These are phyloP conservation scores for Leptinotarsa undecemlineata DNA, from an alignment of 1,140 invertebrate genomes.

Conservation along the genomic window DNA sequence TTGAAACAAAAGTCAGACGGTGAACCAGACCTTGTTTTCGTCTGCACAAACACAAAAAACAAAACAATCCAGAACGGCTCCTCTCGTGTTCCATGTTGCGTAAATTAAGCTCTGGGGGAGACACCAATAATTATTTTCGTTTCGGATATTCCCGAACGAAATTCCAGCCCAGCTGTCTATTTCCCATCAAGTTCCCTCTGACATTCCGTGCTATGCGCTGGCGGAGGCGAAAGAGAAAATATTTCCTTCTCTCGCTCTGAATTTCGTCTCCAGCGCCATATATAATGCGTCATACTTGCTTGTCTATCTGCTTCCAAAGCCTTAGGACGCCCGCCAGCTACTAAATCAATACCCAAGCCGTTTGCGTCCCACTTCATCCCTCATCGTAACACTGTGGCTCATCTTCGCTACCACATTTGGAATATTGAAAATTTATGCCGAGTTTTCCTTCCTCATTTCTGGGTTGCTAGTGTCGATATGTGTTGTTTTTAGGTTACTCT, in stretches of 20 bases:
- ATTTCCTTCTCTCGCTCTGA: slow-evolving; percentile 21
- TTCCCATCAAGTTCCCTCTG: slow-evolving; percentile 35
- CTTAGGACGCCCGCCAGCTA: slow-evolving; percentile 53
- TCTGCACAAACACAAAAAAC: neutral
- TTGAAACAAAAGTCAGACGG: no score
- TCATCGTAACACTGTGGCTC: slow-evolving; percentile 41
- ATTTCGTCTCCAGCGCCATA: slow-evolving; percentile 55
- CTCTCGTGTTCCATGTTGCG: slow-evolving; percentile 5
- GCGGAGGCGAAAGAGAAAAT: slow-evolving; percentile 20
- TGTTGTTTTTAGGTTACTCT: no score
- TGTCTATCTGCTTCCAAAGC: slow-evolving; percentile 54
- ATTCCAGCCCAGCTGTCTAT: slow-evolving; percentile 39
- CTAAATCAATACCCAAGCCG: slow-evolving; percentile 54
- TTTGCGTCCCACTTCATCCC: slow-evolving; percentile 34
- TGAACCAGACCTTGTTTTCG: no score
- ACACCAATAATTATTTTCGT: slow-evolving; percentile 30
- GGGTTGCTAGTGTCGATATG: neutral
- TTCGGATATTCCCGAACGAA: slow-evolving; percentile 22
- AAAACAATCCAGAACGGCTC: neutral
- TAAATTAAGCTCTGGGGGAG: slow-evolving; percentile 18
- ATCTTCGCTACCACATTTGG: slow-evolving; percentile 45
- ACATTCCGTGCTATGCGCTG: neutral
- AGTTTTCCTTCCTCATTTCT: neutral
- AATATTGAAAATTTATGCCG: slow-evolving; percentile 38
- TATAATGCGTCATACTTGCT: slow-evolving; percentile 55